These are phyloP conservation scores for Dynastes grantii DNA, from an alignment of 2,888 invertebrate species.

Conservation along the genomic window DNA sequence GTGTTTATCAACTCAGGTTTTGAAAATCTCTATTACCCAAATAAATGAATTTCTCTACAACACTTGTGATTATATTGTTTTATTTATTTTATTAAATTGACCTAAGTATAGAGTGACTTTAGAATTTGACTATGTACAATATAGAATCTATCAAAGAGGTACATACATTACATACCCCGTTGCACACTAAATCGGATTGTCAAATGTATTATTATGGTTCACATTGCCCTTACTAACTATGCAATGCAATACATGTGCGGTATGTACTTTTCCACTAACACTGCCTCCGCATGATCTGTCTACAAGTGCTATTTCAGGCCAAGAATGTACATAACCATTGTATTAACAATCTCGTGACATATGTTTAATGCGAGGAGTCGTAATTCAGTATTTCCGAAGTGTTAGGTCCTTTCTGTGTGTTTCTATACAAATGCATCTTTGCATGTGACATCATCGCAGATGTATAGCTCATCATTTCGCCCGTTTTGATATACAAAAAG, in stretches of 20 bases:
- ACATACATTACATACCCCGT: background rate
- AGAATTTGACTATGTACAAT: too few species aligned
- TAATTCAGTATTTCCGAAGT: background rate
- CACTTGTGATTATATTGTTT: too few species aligned
- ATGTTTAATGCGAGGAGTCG: too few species aligned
- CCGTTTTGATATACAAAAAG: slow-evolving; percentile 30
- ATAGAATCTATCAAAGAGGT: too few species aligned
- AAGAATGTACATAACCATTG: background rate
- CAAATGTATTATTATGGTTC: background rate
- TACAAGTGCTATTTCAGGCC: slow-evolving; percentile 41
- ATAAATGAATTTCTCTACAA: too few species aligned
- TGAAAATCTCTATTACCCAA: too few species aligned
- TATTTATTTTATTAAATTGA: too few species aligned
- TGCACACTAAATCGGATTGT: background rate
- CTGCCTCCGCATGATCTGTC: slow-evolving; percentile 26
- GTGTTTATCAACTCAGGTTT: too few species aligned
- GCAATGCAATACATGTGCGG: background rate
- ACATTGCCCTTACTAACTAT: background rate
- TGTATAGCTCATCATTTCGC: slow-evolving; percentile 31
- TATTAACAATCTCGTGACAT: slow-evolving; percentile 2
- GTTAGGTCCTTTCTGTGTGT: slow-evolving; percentile 43
- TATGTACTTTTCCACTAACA: background rate
- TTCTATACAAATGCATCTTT: slow-evolving; percentile 44
- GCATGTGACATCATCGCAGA: slow-evolving; percentile 43
- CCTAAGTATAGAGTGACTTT: too few species aligned